phyloP scores from a whole-genome alignment of 2,888 invertebrate genomes.

The Minunthozetes semirufus region DNA sequence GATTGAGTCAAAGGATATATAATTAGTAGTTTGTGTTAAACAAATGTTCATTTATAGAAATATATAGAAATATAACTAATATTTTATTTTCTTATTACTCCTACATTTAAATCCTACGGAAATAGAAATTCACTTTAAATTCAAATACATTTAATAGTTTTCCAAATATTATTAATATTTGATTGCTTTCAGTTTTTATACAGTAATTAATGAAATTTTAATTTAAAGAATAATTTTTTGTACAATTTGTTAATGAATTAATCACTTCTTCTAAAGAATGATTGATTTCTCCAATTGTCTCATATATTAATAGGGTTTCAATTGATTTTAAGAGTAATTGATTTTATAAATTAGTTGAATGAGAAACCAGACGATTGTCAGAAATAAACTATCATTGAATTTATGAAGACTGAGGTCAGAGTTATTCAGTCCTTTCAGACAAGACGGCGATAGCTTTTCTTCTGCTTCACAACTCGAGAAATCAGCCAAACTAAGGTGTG shows the following conservation, averaged over 20 bases:
- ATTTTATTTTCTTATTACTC: background rate
- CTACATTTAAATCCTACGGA: background rate
- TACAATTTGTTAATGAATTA: background rate
- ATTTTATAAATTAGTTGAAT: conserved; percentile 5
- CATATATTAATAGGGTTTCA: background rate
- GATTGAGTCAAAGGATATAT: background rate
- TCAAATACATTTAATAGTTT: background rate
- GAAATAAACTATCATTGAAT: background rate
- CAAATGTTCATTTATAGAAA: background rate
- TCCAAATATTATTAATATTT: no score
- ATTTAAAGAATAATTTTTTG: background rate
- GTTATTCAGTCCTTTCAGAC: background rate
- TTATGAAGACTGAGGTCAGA: background rate
- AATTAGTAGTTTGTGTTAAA: no score
- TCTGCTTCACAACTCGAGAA: background rate
- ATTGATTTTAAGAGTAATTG: background rate
- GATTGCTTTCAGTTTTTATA: background rate
- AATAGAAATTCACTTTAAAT: background rate
- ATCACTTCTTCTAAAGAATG: no score
- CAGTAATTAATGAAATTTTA: background rate
- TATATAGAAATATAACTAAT: background rate
- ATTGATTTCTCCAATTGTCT: background rate
- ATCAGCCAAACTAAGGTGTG: background rate
- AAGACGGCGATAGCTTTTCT: background rate
- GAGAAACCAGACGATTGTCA: background rate